phyloP scores from a whole-genome alignment of 2,888 invertebrate species.

The Drosophila kambysellisi region DNA sequence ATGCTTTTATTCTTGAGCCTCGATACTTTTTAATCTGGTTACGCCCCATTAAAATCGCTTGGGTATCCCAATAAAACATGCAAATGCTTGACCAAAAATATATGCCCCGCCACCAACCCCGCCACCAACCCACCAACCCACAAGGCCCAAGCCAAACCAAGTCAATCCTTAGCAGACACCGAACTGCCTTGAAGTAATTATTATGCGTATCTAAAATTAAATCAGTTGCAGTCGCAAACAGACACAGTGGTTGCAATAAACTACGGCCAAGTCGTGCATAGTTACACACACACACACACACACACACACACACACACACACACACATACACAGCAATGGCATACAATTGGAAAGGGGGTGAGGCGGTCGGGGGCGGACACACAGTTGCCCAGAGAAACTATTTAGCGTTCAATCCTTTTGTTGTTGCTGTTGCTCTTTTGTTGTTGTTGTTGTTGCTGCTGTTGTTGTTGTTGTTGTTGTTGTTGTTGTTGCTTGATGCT shows the following conservation, averaged over 20 bases:
- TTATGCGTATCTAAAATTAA: constrained; percentile 78
- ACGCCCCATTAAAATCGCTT: constrained; percentile 30
- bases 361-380: neutral
- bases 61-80: constrained; percentile 45
- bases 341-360: constrained; percentile 10
- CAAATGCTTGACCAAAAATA: constrained; percentile 40
- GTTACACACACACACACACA: neutral
- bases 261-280: constrained; percentile 11
- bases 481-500: neutral
- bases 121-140: neutral
- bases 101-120: neutral
- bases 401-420: constrained; percentile 25
- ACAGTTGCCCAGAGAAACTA: constrained; percentile 31
- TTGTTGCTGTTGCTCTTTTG: neutral
- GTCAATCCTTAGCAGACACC: neutral
- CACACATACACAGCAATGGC: neutral
- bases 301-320: too few relatives aligned
- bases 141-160: neutral
- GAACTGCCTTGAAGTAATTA: constrained; percentile 51
- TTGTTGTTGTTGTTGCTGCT: neutral
- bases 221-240: constrained; percentile 56
- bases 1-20: constrained; percentile 11
- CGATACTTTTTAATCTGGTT: constrained; percentile 28
- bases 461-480: neutral
- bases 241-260: constrained; percentile 23